A percentile compares a stretch with the other conserved stretches of the same genome.
Evolutionary conservation across 2,113 vertebrate species (phyloP).

Genomic region (Excalfactoria chinensis): DNA sequence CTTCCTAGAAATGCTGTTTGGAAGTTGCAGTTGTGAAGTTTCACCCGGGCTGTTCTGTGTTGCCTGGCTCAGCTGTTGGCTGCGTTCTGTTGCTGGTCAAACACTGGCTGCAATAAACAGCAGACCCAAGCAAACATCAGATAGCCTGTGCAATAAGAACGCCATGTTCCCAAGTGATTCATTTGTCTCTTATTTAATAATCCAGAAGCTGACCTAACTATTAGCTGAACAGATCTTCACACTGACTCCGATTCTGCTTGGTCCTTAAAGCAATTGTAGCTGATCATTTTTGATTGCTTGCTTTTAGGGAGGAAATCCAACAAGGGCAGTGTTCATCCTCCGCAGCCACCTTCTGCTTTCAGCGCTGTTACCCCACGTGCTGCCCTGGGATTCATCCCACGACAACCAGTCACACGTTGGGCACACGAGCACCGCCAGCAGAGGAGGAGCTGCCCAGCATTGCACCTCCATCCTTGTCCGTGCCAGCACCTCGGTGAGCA

Average conservation of each 20-base stretch:
- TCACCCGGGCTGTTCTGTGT: neutral
- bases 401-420: accelerated
- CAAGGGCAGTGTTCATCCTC: neutral
- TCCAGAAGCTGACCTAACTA: neutral
- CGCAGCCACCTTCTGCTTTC: neutral
- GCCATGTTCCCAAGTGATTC: slow-evolving; percentile 29
- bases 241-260: accelerated
- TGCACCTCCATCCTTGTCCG: neutral
- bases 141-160: neutral
- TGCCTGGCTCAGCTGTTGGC: neutral
- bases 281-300: neutral
- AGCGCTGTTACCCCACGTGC: accelerated
- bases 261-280: neutral
- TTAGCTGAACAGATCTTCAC: neutral
- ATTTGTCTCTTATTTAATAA: slow-evolving; percentile 17
- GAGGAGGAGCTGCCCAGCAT: neutral
- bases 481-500: neutral
- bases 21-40: neutral
- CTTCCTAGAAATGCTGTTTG: neutral
- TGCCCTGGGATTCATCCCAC: neutral
- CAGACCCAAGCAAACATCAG: neutral
- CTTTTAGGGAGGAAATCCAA: neutral
- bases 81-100: neutral
- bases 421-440: accelerated
- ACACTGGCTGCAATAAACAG: slow-evolving; percentile 12